Conservation (phyloP, 2,113 vertebrate genomes). For the Gallinago undulata region DNA sequence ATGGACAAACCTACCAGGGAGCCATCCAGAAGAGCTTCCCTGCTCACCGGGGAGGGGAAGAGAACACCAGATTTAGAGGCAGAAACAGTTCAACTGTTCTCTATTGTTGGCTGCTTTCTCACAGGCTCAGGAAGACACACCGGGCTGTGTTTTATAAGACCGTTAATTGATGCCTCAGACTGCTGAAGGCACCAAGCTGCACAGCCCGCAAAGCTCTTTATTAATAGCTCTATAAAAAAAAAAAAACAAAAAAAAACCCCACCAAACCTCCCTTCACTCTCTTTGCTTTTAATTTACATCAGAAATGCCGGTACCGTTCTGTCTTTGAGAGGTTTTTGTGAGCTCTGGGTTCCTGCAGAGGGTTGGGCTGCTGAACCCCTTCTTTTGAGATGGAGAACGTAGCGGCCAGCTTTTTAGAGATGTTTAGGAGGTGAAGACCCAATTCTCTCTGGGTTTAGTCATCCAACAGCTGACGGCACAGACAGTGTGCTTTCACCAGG, state of each 20-base stretch:
- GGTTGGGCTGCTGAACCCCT: background rate
- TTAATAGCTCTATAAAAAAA: constrained; percentile 33
- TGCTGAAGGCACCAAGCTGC: constrained; percentile 18
- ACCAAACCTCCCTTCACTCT: background rate
- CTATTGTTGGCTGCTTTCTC: constrained; percentile 2
- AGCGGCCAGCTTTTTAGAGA: background rate
- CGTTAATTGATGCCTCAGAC: constrained; percentile 35
- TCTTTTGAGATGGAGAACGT: background rate
- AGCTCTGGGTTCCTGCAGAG: background rate
- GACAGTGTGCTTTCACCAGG: background rate
- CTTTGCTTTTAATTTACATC: constrained; percentile 47
- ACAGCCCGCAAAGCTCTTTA: constrained; percentile 21
- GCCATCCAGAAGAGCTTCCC: background rate
- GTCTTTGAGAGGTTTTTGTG: background rate
- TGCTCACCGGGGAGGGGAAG: background rate
- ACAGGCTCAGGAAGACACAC: background rate
- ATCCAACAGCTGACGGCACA: background rate
- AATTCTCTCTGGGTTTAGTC: background rate
- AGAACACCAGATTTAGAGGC: background rate
- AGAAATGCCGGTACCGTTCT: background rate
- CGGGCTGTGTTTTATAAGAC: constrained; percentile 24
- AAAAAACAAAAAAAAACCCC: background rate
- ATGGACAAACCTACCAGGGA: background rate
- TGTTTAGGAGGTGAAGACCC: constrained; percentile 1
- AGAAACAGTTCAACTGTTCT: background rate